Evolutionary conservation across 2,113 vertebrate species (phyloP).

Genomic region (Pedionomus torquatus): DNA sequence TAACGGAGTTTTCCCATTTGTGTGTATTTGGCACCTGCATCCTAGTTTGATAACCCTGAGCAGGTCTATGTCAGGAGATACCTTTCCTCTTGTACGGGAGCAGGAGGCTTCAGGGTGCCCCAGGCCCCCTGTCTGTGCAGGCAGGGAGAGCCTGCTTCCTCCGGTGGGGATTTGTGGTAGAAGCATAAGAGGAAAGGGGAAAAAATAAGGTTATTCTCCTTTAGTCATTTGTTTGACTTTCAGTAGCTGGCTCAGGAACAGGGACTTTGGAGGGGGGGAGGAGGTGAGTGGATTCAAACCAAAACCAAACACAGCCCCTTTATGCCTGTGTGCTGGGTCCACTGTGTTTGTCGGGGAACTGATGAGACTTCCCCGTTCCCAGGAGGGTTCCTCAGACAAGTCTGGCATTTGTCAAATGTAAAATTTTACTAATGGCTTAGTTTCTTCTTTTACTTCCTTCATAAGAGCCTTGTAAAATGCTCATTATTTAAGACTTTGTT

Average conservation of each 20-base stretch:
- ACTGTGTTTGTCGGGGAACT: not conserved
- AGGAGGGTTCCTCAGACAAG: not conserved
- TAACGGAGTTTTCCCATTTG: not conserved
- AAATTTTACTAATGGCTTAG: not conserved
- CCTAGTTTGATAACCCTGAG: not conserved
- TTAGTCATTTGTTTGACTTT: no score
- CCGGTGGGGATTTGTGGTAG: not conserved
- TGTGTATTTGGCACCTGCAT: not conserved
- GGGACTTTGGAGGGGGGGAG: not conserved
- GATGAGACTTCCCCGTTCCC: not conserved
- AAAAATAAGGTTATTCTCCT: no score
- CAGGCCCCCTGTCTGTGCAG: accelerated
- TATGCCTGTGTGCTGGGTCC: not conserved
- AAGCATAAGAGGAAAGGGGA: not conserved
- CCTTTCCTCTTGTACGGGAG: not conserved
- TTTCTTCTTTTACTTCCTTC: not conserved
- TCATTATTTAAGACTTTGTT: not conserved
- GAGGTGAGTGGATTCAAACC: not conserved
- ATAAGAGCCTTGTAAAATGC: not conserved
- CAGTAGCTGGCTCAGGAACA: not conserved
- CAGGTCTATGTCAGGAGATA: not conserved
- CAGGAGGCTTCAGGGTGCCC: not conserved
- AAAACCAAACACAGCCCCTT: not conserved
- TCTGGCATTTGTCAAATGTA: not conserved
- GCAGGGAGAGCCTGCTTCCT: not conserved